Base-by-base conservation (phyloP, 1,140 invertebrate genomes). In the Thaumatotibia leucotreta region DNA sequence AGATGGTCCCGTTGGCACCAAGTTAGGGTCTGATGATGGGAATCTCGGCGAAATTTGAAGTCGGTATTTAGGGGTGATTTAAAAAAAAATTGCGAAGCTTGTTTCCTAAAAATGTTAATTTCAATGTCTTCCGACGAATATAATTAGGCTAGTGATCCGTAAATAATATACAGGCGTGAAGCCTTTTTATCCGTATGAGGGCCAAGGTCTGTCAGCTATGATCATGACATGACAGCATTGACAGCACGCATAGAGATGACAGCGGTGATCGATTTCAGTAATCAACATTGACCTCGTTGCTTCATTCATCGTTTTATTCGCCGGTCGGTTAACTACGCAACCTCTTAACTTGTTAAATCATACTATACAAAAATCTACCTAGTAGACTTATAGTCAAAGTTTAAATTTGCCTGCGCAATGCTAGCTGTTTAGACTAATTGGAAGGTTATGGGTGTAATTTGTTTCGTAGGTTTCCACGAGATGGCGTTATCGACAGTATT, bases 261-360 rank as follows among this genome's bases (percentile, higher is more conserved):
- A 45, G 17, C 39, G 8, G 39, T 45, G 39, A 45, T 45, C 39
- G 39, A 45, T 45, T 45, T 45, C 39, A 20, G 39, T 45, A 45
- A 45, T 45, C 39, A 45, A 45, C 39, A 45, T 45, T 45, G 39
- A 45, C 39, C 39, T 45, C 39, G 14, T 45, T 45, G 39, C 39
- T 45, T 17, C 39, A 45, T 45, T 45, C 17, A 45, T 45, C 14
- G 39, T 45, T 45, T 45, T 9, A 45, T 45, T 45, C 35, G 35
- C 39, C 14, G 39, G 11, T n/a, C 17, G 1, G 8, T 45, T 45
- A 45, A 0, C 20, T 20, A 45, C 17, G 39, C 39, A 45, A 45
- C 0, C 14, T 45, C 39, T 45, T 9, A 45, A 17, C 17, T 20
- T 20, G 17, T 20, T 45, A 0, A 9, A 0, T 20, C 2, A 5